A percentile compares a stretch with the other conserved stretches of the same genome.
Conservation (phyloP, 2,797 vertebrate species). For the Ibycter americanus region DNA sequence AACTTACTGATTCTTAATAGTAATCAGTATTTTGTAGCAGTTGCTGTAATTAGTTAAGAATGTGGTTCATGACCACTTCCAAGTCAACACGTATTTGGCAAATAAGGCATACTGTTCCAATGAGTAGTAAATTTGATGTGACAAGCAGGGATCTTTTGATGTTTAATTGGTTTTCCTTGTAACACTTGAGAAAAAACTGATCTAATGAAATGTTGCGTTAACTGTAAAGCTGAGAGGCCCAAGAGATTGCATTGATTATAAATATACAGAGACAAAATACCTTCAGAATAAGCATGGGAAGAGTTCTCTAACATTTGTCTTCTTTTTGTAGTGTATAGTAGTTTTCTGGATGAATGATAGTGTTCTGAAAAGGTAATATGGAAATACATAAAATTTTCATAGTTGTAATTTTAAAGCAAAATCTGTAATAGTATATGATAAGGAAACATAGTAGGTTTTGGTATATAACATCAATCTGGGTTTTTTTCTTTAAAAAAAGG, state of each 20-base stretch:
- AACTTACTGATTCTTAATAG: not conserved
- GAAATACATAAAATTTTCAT: not conserved
- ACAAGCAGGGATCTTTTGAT: slow-evolving; percentile 30
- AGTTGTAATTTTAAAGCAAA: not conserved
- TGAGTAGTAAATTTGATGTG: slow-evolving; percentile 10
- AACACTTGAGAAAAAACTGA: not conserved
- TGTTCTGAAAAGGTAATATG: not conserved
- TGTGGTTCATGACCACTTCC: slow-evolving; percentile 3
- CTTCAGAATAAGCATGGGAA: not conserved
- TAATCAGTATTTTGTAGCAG: slow-evolving; percentile 16
- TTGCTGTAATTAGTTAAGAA: slow-evolving; percentile 30
- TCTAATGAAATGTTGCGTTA: not conserved
- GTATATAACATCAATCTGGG: not conserved
- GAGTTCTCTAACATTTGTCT: not conserved
- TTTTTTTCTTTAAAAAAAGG: not conserved
- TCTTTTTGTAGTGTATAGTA: not conserved
- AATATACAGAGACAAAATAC: too few relatives aligned
- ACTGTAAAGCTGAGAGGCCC: not conserved
- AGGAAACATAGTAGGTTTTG: not conserved
- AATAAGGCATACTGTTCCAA: not conserved
- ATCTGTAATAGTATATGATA: not conserved
- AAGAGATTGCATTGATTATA: not conserved
- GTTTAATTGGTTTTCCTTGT: slow-evolving; percentile 37
- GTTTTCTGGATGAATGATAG: not conserved
- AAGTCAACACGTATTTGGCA: not conserved